These are phyloP conservation scores for Popillia japonica DNA, from an alignment of 1,140 invertebrate species.

Conservation along the genomic window DNA sequence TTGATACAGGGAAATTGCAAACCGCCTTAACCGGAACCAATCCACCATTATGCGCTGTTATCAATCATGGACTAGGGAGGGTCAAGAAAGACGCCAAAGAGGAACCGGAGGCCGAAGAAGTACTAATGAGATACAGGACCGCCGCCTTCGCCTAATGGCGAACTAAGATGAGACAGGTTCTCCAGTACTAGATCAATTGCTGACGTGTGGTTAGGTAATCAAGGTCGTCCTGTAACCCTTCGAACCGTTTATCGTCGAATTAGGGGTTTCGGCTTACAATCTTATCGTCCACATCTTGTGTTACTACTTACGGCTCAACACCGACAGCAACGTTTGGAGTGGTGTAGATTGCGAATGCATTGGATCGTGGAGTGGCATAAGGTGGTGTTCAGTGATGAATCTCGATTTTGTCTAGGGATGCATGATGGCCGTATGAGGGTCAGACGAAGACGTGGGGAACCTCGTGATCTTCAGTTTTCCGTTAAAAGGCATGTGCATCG, in stretches of 20 bases:
- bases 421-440: slow-evolving; percentile 46
- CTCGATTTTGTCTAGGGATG: slow-evolving; percentile 45
- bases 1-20: no score
- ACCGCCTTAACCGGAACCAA: no score
- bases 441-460: slow-evolving; percentile 45
- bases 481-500: slow-evolving; percentile 40
- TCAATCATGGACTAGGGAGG: no score
- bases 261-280: not conserved
- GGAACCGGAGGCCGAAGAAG: no score
- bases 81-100: no score
- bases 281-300: slow-evolving; percentile 40
- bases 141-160: no score
- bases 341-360: slow-evolving; percentile 37
- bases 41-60: not conserved
- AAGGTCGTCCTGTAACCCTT: no score
- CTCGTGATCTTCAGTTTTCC: slow-evolving; percentile 39
- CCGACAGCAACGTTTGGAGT: slow-evolving; percentile 39
- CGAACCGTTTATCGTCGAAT: slow-evolving; percentile 42
- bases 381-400: slow-evolving; percentile 49
- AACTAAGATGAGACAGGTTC: no score
- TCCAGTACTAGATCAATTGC: no score
- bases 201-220: no score
- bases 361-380: slow-evolving; percentile 47
- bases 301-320: slow-evolving; percentile 42
- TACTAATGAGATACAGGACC: no score